phyloP scores from a whole-genome alignment of 2,113 vertebrate species.

The Monopterus albus region DNA sequence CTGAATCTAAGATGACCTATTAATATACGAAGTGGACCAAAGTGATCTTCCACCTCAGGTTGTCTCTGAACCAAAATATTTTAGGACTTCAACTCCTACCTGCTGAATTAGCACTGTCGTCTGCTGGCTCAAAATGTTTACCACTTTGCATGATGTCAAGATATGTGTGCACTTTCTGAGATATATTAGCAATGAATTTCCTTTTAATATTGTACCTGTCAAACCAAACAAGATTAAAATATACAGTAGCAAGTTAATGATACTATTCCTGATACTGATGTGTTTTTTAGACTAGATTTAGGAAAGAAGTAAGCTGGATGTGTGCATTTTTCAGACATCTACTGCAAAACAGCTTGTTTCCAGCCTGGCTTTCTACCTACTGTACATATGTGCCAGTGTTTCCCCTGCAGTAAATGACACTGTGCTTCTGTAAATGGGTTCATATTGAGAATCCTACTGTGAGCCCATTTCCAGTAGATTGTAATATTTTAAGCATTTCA shows the following conservation, averaged over 20 bases:
- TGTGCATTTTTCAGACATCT: conserved; percentile 12
- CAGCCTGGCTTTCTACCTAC: conserved; percentile 32
- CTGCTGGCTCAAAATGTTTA: conserved; percentile 28
- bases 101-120: conserved; percentile 11
- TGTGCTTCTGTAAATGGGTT: conserved; percentile 29
- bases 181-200: conserved; percentile 31
- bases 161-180: conserved; percentile 41
- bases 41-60: conserved; percentile 68
- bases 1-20: conserved; percentile 44
- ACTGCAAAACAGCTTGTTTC: conserved; percentile 6
- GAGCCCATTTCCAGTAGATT: not conserved
- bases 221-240: conserved; percentile 24
- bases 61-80: conserved; percentile 59
- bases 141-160: conserved; percentile 68
- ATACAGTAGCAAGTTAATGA: conserved; percentile 42
- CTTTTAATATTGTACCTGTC: conserved; percentile 34
- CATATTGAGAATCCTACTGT: not conserved
- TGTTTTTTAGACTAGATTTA: conserved; percentile 28
- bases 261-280: conserved; percentile 22
- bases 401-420: conserved; percentile 7
- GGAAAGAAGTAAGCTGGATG: not conserved
- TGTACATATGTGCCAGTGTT: conserved; percentile 26
- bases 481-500: not conserved
- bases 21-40: conserved; percentile 60
- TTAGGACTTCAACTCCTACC: conserved; percentile 10